Conservation (phyloP, 2,797 vertebrate genomes). For the Momotus momota region DNA sequence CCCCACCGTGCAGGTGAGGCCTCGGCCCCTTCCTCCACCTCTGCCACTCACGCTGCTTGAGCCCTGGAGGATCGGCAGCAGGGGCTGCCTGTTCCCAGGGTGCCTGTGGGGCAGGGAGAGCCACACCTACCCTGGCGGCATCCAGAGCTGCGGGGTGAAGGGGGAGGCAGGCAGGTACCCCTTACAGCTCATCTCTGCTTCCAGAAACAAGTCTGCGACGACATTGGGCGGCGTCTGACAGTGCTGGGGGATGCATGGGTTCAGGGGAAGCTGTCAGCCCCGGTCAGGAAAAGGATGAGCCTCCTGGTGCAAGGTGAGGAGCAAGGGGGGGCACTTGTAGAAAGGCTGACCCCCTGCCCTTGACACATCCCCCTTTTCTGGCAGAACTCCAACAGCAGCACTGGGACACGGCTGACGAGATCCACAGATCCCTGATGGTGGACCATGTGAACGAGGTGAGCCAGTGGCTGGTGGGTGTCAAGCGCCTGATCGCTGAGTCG, state of each 20-base stretch:
- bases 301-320: slow-evolving; percentile 84
- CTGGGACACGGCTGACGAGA: slow-evolving; percentile 91
- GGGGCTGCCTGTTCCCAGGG: not conserved
- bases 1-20: slow-evolving; percentile 79
- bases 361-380: not conserved
- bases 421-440: slow-evolving; percentile 93
- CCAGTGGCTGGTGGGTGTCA: slow-evolving; percentile 96
- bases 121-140: no score
- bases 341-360: accelerated
- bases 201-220: slow-evolving; percentile 91
- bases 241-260: slow-evolving; percentile 88
- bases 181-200: not conserved
- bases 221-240: slow-evolving; percentile 86
- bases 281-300: slow-evolving; percentile 89
- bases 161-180: no score
- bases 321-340: accelerated
- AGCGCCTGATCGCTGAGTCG: slow-evolving; percentile 91
- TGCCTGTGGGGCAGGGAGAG: accelerated
- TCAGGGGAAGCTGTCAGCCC: slow-evolving; percentile 84
- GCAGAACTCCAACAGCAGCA: slow-evolving; percentile 83
- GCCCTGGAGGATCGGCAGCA: not conserved
- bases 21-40: accelerated
- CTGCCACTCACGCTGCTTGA: not conserved
- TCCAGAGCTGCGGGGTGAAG: not conserved
- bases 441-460: slow-evolving; percentile 94